Base-by-base conservation (phyloP, 2,888 invertebrate species). In the Scaptomyza tumidula region DNA sequence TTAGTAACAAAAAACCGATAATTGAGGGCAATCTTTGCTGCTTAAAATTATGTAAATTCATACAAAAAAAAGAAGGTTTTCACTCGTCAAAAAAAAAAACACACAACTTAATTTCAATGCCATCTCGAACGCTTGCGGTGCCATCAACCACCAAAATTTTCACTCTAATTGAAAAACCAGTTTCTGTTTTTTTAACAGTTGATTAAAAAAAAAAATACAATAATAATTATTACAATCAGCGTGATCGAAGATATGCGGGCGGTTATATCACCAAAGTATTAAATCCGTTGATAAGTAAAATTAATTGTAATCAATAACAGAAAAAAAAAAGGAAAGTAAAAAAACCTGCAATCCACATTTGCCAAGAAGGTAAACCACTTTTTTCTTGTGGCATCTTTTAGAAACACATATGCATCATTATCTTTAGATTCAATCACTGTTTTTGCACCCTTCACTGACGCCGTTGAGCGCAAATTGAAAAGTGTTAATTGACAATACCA, bases 151-250 rank as follows among this genome's bases (percentile, higher is more conserved):
- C 66, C 85, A 85, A 71, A 80, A 87, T 85, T 85, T 87, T 85
- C 85, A 87, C 85, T 85, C 87, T 85, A 87, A 87, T 87, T 87
- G 85, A 85, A 82, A 85, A 87, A 85, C 84, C 87, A 85, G 85
- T 85, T 85, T 24, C 24, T 24, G 24, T 24, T 24, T 24, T 24
- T 24, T 24, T 87, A 82, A 67, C 81, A 71, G 80, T 76, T 82
- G 78, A 75, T 81, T 81, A 81, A 84, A 86, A 73, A 73, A n/a
- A 71, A 58, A 61, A 53, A 16, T 68, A 56, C 46, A 78, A 65
- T 54, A 45, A 54, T 60, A 56, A 71, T 74, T 76, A 75, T 67
- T 78, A 82, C 79, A 77, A 78, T 75, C 71, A 70, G 67, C 71
- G 49, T 62, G 73, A 55, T 59, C 54, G 37, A 44, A 54, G 67